Evolutionary conservation across 2,888 invertebrate genomes (phyloP).

Genomic region (Pheosia gnoma): DNA sequence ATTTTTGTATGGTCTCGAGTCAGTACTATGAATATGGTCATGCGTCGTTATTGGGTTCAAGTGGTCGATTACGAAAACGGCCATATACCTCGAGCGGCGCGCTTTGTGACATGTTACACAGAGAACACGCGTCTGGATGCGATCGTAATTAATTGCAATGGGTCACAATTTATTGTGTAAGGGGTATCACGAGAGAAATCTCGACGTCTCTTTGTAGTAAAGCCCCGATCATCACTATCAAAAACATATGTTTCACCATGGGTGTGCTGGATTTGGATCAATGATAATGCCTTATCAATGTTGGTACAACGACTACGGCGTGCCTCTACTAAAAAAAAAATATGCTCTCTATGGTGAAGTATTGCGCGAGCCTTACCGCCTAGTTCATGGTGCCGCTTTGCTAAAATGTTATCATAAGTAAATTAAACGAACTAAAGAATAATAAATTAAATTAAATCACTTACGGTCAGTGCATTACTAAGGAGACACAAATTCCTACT

Average conservation of each 20-base stretch:
- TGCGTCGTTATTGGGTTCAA: conserved; percentile 53
- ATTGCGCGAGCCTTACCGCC: no score
- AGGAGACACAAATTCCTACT: no score
- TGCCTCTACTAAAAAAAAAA: no score
- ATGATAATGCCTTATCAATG: no score
- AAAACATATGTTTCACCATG: neutral
- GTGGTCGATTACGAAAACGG: conserved; percentile 74
- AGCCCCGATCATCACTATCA: neutral
- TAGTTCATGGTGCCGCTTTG: no score
- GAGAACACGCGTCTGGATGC: conserved; percentile 30
- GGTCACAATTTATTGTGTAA: neutral
- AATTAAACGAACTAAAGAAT: no score
- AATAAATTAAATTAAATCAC: no score
- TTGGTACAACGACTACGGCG: no score
- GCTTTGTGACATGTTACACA: conserved; percentile 57
- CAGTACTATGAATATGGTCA: conserved; percentile 58
- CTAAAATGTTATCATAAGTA: no score
- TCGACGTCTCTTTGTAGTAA: neutral
- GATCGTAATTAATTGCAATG: conserved; percentile 7
- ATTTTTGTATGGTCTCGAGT: conserved; percentile 4
- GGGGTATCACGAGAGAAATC: conserved; percentile 1
- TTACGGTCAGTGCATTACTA: no score
- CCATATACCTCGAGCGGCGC: conserved; percentile 61
- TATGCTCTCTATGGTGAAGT: no score
- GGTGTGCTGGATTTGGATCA: neutral